Base-by-base conservation (phyloP, 2,888 invertebrate species). In the Vesta saturnalis region DNA sequence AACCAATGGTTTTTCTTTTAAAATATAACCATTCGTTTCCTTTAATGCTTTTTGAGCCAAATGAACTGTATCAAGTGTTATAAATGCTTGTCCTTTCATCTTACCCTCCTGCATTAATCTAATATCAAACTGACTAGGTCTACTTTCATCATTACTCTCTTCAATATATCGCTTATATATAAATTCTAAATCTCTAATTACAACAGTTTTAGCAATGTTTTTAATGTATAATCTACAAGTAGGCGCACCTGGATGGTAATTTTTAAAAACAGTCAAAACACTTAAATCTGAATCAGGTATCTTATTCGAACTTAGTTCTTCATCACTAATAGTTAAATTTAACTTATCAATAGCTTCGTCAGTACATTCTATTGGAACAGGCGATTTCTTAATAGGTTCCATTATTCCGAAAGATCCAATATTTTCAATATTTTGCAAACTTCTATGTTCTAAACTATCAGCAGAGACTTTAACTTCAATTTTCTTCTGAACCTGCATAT, bases 51-150 rank as follows among this genome's bases (percentile, higher is more conserved):
- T 85, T 78, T 91, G 89, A 0, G 95, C 94, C 77, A 88, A 84
- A 55, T 86, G 85, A 12, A 90, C 86, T 77, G 87, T 89, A 60
- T 94, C 93, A 62, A 96, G 86, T 0, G 94, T 94, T 0, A 97
- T 88, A 86, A 97, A 97, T 0, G 95, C 96, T 84, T 97, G 97
- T 0, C 97, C 97, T 83, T 96, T 97, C 97, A 97, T 97, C 78
- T 95, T 88, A 0, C 97, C 97, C 83, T 95, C 94, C 80, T 94
- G 94, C 96, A 97, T 95, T 12, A 96, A 87, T 75, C 93, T 88
- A 2, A 97, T 89, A 82, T 89, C 88, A 83, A 90, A 88, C 52
- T 85, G 85, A 69, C 85, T 85, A 6, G 76, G 74, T 4, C 69
- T 65, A 1, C 72, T 83, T 18, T 83, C 77, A 60, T 84, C 77